Percentiles rank a stretch among this genome's conserved stretches.
These are phyloP conservation scores for Schizopygopsis pylzovi DNA, from an alignment of 2,797 vertebrate genomes.

Conservation along the genomic window DNA sequence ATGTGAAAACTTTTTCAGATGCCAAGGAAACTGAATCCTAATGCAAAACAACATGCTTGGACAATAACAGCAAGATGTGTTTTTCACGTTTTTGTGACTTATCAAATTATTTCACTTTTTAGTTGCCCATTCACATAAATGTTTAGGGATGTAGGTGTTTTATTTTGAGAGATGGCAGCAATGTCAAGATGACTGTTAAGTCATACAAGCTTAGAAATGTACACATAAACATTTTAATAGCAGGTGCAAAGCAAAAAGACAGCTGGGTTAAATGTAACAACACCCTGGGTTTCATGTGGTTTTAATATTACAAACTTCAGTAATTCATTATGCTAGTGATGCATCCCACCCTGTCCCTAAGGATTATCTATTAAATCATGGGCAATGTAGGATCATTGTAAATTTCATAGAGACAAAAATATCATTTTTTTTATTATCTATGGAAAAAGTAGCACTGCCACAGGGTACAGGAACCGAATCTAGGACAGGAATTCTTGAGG, in stretches of 20 bases:
- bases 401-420: not conserved
- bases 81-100: not conserved
- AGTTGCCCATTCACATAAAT: not conserved
- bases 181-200: not conserved
- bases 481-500: conserved; percentile 58
- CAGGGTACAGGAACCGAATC: conserved; percentile 39
- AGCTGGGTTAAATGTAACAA: conserved; percentile 18
- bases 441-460: conserved; percentile 32
- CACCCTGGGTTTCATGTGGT: conserved; percentile 5
- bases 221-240: not conserved
- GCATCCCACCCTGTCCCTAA: not conserved
- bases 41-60: not conserved
- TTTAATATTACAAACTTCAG: conserved; percentile 3
- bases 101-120: not conserved
- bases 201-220: not conserved
- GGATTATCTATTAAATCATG: not conserved
- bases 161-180: conserved; percentile 3
- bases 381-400: not conserved
- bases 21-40: conserved; percentile 16
- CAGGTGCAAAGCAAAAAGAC: conserved; percentile 15
- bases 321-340: not conserved
- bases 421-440: not conserved
- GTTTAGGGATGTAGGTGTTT: not conserved
- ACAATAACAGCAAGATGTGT: not conserved
- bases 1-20: conserved; percentile 9